phyloP scores from a whole-genome alignment of 2,113 vertebrate genomes.

The Aphyosemion australe region DNA sequence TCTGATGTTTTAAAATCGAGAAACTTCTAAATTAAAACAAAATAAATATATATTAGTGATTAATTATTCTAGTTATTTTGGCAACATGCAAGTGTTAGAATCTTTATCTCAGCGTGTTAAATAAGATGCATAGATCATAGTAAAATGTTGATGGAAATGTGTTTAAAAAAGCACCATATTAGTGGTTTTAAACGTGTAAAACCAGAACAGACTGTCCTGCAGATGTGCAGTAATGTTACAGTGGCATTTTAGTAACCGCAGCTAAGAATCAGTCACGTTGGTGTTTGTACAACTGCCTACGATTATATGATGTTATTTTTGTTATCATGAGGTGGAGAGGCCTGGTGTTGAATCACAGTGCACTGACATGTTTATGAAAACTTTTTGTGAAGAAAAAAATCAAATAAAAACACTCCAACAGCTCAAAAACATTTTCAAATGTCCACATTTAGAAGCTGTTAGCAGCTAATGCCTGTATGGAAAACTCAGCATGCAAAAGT shows the following conservation, averaged over 20 bases:
- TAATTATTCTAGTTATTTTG: constrained; percentile 29
- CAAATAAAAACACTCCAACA: background rate
- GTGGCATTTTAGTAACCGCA: background rate
- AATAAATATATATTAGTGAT: background rate
- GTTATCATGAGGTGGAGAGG: background rate
- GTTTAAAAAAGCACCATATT: constrained; percentile 22
- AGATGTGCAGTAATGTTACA: background rate
- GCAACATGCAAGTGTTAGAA: constrained; percentile 34
- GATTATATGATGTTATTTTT: background rate
- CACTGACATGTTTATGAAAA: constrained; percentile 2
- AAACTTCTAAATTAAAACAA: background rate
- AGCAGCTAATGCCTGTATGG: background rate
- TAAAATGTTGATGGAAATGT: constrained; percentile 2
- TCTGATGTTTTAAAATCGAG: background rate
- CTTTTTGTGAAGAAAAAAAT: constrained; percentile 2
- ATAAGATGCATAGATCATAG: constrained; percentile 35
- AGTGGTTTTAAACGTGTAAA: background rate
- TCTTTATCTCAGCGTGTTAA: background rate
- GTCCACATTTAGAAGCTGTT: background rate
- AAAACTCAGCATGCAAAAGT: background rate
- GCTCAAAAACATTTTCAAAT: background rate
- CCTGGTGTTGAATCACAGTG: constrained; percentile 11
- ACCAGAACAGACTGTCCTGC: background rate
- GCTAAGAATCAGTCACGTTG: background rate
- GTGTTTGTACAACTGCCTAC: background rate